Evolutionary conservation across 2,797 vertebrate species (phyloP), one percentile per base, ranked within the genome.

Genomic region (Cheirogaleus major): DNA sequence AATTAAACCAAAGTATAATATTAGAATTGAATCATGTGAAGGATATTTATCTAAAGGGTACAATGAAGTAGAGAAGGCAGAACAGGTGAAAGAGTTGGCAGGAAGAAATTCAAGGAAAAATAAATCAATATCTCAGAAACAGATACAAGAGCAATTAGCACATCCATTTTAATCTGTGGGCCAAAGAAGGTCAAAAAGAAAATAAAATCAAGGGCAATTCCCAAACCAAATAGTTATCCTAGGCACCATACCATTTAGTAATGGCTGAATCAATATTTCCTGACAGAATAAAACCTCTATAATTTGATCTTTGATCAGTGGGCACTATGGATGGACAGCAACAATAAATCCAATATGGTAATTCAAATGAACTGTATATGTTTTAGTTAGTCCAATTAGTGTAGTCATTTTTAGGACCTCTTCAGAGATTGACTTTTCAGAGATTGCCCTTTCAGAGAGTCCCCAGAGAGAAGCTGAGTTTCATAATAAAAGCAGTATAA

Each of bases 51-150:
- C 79, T 91, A 84, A 94, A 95, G 32, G 25, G 20, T 23, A 32
- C 18, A 70, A 22, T 63, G 57, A 91, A 93, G 41, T 17, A 57
- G 65, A 84, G 48, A 82, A 89, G 15, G 55, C 55, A 92, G n/a
- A 93, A 79, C 11, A 93, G 23, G 57, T 73, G 45, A 91, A 95
- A 95, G 52, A 91, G n/a, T 65, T 85, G n/a, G 10, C 23, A 85
- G n/a, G 20, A 87, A 76, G 52, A 78, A 80, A 23, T 41, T 80
- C 52, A 73, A 79, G 91, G n/a, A 80, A 30, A 89, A 18, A 79
- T 12, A 92, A 91, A 91, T 83, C 67, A 67, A 1, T 83, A 73
- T 79, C 57, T 82, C 38, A 65, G 27, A 86, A 92, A 95, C 2
- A 63, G 23, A 90, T 48, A 67, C 13, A 75, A 90, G 69, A 90